Percentiles rank a stretch among this genome's conserved stretches.
phyloP scores from a whole-genome alignment of 2,888 invertebrate species.

The Nomada hirtipes region DNA sequence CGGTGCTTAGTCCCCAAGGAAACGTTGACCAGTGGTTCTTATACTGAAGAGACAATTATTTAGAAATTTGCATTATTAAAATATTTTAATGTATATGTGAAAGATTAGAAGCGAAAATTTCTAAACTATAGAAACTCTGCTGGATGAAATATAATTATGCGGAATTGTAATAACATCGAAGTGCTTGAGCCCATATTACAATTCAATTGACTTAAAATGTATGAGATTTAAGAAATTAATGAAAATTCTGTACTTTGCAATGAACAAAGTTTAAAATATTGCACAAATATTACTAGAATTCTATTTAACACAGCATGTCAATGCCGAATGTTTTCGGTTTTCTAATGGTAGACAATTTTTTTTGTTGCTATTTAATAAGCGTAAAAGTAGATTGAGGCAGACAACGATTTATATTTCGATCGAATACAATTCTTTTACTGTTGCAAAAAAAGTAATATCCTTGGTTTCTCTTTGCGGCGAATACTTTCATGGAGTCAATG shows the following conservation, averaged over 20 bases:
- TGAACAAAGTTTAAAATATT: background rate
- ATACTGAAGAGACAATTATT: background rate
- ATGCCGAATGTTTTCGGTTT: background rate
- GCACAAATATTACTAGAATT: too few relatives aligned
- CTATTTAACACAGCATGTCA: too few relatives aligned
- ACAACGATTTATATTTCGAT: background rate
- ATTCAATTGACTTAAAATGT: background rate
- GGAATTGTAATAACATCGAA: too few relatives aligned
- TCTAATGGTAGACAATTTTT: background rate
- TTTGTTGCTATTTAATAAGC: background rate
- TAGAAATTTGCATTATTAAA: background rate
- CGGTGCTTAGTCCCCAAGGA: slow-evolving; percentile 25
- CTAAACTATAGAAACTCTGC: too few relatives aligned
- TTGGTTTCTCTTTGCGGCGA: slow-evolving; percentile 26
- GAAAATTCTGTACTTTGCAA: background rate
- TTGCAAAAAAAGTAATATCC: slow-evolving; percentile 11
- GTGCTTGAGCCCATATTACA: too few relatives aligned
- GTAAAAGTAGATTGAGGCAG: background rate
- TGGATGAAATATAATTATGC: too few relatives aligned
- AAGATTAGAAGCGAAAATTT: background rate
- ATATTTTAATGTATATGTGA: background rate
- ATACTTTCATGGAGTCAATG: slow-evolving; percentile 19
- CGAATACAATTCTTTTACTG: background rate
- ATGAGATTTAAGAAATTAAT: background rate
- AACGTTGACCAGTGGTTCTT: slow-evolving; percentile 31